A percentile compares a stretch with the other conserved stretches of the same genome.
These are phyloP conservation scores for Corythoichthys haematopterus DNA, from an alignment of 2,113 vertebrate species.

Conservation along the genomic window DNA sequence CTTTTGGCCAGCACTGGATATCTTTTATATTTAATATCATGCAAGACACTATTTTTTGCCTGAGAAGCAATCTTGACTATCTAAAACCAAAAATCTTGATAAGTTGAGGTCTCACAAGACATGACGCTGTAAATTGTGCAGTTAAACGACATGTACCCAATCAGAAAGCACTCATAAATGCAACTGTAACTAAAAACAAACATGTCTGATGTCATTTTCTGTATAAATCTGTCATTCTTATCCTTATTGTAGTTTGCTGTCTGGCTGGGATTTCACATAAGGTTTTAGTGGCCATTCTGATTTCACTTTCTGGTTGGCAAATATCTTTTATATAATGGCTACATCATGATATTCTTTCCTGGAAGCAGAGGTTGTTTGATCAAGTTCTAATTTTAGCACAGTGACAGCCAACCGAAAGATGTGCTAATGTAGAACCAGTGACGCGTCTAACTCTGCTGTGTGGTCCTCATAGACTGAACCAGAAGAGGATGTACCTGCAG, in stretches of 20 bases:
- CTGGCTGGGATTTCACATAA: background rate
- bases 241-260: background rate
- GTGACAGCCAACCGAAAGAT: background rate
- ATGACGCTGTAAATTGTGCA: no score
- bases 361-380: background rate
- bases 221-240: background rate
- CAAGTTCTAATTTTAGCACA: background rate
- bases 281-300: background rate
- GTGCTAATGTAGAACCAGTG: background rate
- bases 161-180: no score
- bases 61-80: no score
- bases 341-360: background rate
- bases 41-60: no score
- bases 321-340: background rate
- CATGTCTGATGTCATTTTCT: no score
- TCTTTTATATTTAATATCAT: no score
- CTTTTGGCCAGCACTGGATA: no score
- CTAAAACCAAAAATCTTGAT: no score
- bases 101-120: no score
- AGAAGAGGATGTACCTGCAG: conserved; percentile 93
- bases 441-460: conserved; percentile 10
- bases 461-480: conserved; percentile 79
- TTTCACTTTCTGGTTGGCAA: background rate
- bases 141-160: no score
- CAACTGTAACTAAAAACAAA: no score